Conservation (phyloP, 2,113 vertebrate genomes). For the Epinephelus fuscoguttatus region DNA sequence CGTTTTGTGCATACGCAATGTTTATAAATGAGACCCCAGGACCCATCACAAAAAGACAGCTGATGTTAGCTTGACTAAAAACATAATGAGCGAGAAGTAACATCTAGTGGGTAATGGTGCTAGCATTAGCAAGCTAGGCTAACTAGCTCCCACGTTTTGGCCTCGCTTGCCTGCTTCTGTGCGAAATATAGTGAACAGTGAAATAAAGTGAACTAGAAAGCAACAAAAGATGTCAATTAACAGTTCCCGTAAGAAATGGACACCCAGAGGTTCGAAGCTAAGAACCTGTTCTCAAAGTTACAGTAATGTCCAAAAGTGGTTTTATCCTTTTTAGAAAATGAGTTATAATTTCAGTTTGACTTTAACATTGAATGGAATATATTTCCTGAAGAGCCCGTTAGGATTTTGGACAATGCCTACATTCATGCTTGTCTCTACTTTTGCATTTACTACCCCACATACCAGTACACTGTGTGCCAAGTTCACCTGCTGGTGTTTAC, state of each 20-base stretch:
- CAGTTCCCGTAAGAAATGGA: background rate
- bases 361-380: background rate
- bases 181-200: background rate
- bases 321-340: background rate
- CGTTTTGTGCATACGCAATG: too few relatives aligned
- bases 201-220: background rate
- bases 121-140: too few relatives aligned
- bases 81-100: background rate
- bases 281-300: background rate
- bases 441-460: background rate
- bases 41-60: background rate
- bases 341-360: background rate
- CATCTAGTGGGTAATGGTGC: background rate
- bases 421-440: background rate
- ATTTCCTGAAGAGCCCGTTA: background rate
- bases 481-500: constrained; percentile 23
- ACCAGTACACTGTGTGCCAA: background rate
- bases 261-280: background rate
- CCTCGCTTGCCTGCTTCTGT: background rate
- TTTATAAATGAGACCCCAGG: too few relatives aligned
- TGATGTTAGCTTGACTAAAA: background rate
- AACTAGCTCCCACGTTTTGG: background rate
- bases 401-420: background rate
- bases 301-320: background rate
- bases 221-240: background rate